phyloP scores from a whole-genome alignment of 2,888 invertebrate species.

The Microctonus brassicae region DNA sequence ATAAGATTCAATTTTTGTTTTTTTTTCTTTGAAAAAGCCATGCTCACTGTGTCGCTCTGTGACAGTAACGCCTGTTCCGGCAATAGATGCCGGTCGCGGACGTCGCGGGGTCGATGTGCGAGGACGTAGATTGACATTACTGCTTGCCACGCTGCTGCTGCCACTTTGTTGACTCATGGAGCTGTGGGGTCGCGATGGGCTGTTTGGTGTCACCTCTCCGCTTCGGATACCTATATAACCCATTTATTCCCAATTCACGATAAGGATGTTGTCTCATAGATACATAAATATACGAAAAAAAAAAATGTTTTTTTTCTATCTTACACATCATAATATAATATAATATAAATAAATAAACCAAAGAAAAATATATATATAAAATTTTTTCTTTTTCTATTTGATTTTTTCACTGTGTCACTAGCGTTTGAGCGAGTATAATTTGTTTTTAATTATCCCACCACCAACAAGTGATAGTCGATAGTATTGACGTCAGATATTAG shows the following conservation, averaged over 20 bases:
- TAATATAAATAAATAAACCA: too few species aligned
- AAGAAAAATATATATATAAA: too few species aligned
- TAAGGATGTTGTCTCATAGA: not conserved
- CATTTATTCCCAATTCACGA: slow-evolving; percentile 27
- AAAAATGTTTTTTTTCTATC: not conserved
- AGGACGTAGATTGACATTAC: slow-evolving; percentile 72
- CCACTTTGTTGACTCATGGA: slow-evolving; percentile 83
- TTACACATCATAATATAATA: too few species aligned
- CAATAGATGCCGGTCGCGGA: slow-evolving; percentile 86
- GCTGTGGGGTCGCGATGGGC: slow-evolving; percentile 87
- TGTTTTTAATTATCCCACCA: not conserved
- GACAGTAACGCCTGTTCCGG: slow-evolving; percentile 84
- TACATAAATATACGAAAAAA: not conserved
- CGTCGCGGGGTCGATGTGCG: slow-evolving; percentile 77
- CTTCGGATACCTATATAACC: slow-evolving; percentile 76
- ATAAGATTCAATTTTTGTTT: slow-evolving; percentile 11
- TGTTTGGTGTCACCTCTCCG: slow-evolving; percentile 82
- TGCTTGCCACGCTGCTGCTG: slow-evolving; percentile 73
- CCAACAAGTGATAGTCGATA: not conserved
- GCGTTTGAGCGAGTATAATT: not conserved
- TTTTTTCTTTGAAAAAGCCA: slow-evolving; percentile 51
- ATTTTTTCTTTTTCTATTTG: not conserved
- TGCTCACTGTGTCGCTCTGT: slow-evolving; percentile 71
- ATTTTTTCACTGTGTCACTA: not conserved
- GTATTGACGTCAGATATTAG: not conserved